Conservation (phyloP, 2,113 vertebrate species). For the Paedocypris sp. region DNA sequence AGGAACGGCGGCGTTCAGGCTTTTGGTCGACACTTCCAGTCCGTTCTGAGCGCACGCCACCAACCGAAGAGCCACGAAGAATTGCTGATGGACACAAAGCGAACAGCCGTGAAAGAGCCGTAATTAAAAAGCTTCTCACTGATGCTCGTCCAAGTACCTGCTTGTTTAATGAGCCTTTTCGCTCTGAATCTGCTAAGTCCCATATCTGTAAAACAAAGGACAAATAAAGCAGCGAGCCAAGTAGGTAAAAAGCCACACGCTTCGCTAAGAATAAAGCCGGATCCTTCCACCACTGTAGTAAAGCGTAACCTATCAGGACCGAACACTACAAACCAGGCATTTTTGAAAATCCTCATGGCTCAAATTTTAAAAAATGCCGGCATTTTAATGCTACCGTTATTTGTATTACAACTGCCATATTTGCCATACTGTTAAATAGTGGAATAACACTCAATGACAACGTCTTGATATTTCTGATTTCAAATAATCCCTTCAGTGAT, state of each 20-base stretch:
- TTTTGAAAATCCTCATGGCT: too few species aligned
- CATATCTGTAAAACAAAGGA: conserved; percentile 71
- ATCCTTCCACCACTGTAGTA: too few species aligned
- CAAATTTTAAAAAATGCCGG: too few species aligned
- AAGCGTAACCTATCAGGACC: too few species aligned
- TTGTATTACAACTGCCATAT: too few species aligned
- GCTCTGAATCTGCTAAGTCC: conserved; percentile 91
- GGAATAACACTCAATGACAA: too few species aligned
- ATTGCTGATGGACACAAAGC: conserved; percentile 66
- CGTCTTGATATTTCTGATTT: neutral
- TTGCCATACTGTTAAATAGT: too few species aligned
- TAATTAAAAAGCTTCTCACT: too few species aligned
- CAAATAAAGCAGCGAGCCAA: neutral
- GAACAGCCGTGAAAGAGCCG: neutral
- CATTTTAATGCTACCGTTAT: too few species aligned
- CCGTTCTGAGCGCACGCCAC: conserved; percentile 97
- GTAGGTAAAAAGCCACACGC: neutral
- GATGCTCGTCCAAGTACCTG: conserved; percentile 63
- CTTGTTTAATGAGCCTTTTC: conserved; percentile 88
- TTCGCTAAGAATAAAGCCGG: too few species aligned
- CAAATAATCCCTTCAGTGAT: neutral
- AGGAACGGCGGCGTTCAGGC: conserved; percentile 77
- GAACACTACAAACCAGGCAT: neutral
- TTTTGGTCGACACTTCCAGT: conserved; percentile 82
- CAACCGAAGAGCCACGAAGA: conserved; percentile 85